Percentiles rank a stretch among this genome's conserved stretches.
These are phyloP conservation scores for Dendrolimus pini DNA, from an alignment of 2,888 invertebrate genomes.

Conservation along the genomic window DNA sequence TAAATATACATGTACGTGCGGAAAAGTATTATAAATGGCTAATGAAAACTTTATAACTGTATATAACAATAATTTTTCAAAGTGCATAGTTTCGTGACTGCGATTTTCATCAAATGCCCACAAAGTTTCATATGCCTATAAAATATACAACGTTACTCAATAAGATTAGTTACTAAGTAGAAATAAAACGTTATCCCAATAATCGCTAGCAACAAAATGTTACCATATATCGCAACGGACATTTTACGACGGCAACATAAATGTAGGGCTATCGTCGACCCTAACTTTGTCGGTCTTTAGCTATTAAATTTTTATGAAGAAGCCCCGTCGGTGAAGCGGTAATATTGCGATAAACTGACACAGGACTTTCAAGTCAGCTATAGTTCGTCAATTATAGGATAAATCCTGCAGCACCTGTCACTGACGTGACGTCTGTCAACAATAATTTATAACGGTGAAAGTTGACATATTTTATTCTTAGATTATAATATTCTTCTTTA, in stretches of 20 bases:
- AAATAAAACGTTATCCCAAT: neutral
- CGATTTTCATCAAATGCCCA: neutral
- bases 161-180: neutral
- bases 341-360: constrained; percentile 44
- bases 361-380: constrained; percentile 27
- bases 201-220: constrained; percentile 26
- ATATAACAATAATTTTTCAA: too few relatives aligned
- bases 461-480: too few relatives aligned
- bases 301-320: constrained; percentile 62
- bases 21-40: too few relatives aligned
- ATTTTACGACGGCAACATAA: constrained; percentile 54
- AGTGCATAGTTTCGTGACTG: neutral
- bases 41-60: too few relatives aligned
- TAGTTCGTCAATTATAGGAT: too few relatives aligned
- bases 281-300: constrained; percentile 52
- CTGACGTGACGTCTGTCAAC: too few relatives aligned
- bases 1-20: too few relatives aligned
- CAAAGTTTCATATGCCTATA: neutral
- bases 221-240: constrained; percentile 26
- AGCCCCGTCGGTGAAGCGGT: constrained; percentile 52
- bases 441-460: too few relatives aligned
- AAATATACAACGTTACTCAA: neutral
- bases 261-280: constrained; percentile 46
- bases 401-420: too few relatives aligned
- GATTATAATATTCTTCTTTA: too few relatives aligned